phyloP scores from a whole-genome alignment of 2,797 vertebrate genomes.

The Megaceryle alcyon region DNA sequence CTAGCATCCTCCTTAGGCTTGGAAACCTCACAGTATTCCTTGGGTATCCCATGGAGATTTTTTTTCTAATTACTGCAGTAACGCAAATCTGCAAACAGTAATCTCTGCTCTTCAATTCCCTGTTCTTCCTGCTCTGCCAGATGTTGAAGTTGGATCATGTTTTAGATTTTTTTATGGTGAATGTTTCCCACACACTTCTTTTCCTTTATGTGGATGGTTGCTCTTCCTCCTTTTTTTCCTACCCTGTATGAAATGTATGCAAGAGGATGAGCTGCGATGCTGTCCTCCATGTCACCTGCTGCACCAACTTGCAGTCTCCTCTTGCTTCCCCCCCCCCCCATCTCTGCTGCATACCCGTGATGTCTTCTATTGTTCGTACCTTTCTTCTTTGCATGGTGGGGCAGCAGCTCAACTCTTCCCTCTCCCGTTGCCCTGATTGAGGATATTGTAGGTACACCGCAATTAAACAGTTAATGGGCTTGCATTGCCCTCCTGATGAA shows the following conservation, averaged over 20 bases:
- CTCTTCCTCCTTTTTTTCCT: background rate
- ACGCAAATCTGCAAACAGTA: background rate
- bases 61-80: background rate
- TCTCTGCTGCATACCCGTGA: fast-evolving
- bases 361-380: background rate
- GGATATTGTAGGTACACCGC: too few relatives aligned
- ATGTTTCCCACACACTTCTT: background rate
- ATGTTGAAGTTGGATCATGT: background rate
- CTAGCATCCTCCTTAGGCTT: background rate
- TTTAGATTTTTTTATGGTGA: background rate
- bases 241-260: background rate
- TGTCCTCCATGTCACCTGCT: background rate
- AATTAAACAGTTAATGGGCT: background rate
- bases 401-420: background rate
- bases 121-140: background rate
- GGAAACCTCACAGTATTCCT: background rate
- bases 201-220: background rate
- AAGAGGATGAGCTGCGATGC: background rate
- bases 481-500: background rate
- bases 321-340: background rate
- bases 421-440: background rate
- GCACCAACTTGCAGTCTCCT: background rate
- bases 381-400: background rate
- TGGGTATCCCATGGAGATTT: background rate
- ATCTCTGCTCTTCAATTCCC: background rate